phyloP scores from a whole-genome alignment of 2,797 vertebrate species.

The Diplodus sargus region DNA sequence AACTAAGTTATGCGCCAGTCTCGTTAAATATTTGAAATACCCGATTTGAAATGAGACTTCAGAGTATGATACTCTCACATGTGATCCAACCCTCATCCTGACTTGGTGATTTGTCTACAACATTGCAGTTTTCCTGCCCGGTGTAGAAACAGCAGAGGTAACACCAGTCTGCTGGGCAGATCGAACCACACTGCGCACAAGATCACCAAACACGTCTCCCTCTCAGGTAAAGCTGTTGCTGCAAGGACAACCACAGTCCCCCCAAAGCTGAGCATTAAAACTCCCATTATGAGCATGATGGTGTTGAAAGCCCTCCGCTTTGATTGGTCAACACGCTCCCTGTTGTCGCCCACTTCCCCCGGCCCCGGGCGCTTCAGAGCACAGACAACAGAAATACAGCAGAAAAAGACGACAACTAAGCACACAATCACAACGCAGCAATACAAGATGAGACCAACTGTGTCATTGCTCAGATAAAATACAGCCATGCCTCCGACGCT shows the following conservation, averaged over 20 bases:
- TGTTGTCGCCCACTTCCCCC: neutral
- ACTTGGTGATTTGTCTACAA: neutral
- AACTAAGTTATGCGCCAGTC: neutral
- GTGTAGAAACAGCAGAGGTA: slow-evolving; percentile 50
- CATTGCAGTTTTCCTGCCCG: slow-evolving; percentile 17
- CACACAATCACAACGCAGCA: rapidly evolving
- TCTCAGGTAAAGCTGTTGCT: rapidly evolving
- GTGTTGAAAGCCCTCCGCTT: slow-evolving; percentile 40
- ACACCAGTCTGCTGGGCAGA: slow-evolving; percentile 23
- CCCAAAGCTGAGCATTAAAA: neutral
- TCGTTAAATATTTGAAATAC: too few relatives aligned
- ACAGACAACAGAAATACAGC: slow-evolving; percentile 38
- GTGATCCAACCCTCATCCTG: too few relatives aligned
- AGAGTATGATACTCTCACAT: too few relatives aligned
- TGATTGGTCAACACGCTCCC: slow-evolving; percentile 17
- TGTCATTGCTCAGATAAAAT: rapidly evolving
- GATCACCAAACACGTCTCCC: rapidly evolving
- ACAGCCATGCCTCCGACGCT: rapidly evolving
- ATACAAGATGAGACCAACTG: rapidly evolving
- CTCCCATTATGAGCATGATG: slow-evolving; percentile 21
- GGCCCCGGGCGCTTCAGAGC: slow-evolving; percentile 36
- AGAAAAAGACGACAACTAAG: slow-evolving; percentile 6
- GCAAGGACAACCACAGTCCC: neutral
- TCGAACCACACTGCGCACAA: rapidly evolving
- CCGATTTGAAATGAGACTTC: too few relatives aligned